Evolutionary conservation across 2,797 vertebrate species (phyloP).

Genomic region (Pachyuromys duprasi): DNA sequence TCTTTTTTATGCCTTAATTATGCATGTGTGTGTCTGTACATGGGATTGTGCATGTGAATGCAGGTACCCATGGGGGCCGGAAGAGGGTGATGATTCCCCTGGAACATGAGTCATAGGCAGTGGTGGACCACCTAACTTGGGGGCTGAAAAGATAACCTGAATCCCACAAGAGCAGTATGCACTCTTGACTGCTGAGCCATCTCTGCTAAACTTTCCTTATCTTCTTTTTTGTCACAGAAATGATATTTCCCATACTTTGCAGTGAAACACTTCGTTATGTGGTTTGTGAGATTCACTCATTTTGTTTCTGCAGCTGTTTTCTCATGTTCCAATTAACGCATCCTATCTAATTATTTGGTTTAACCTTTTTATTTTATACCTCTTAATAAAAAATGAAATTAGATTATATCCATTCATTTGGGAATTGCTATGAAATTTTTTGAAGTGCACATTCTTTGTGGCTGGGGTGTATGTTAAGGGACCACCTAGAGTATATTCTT

Average conservation of each 20-base stretch:
- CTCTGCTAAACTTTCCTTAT: neutral
- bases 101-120: neutral
- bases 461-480: neutral
- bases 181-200: neutral
- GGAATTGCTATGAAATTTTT: neutral
- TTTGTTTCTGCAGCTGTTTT: neutral
- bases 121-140: neutral
- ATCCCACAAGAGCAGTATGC: too few species aligned
- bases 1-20: too few species aligned
- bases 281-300: neutral
- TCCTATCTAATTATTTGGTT: neutral
- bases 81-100: neutral
- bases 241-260: neutral
- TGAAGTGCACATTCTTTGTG: neutral
- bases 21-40: neutral
- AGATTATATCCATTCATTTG: neutral
- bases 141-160: neutral
- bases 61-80: neutral
- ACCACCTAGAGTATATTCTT: neutral
- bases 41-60: neutral
- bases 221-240: neutral
- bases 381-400: neutral
- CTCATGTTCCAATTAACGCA: neutral
- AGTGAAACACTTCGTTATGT: neutral
- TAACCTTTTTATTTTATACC: neutral